phyloP scores from a whole-genome alignment of 2,888 invertebrate species.

The Himalopsyche tibetana region DNA sequence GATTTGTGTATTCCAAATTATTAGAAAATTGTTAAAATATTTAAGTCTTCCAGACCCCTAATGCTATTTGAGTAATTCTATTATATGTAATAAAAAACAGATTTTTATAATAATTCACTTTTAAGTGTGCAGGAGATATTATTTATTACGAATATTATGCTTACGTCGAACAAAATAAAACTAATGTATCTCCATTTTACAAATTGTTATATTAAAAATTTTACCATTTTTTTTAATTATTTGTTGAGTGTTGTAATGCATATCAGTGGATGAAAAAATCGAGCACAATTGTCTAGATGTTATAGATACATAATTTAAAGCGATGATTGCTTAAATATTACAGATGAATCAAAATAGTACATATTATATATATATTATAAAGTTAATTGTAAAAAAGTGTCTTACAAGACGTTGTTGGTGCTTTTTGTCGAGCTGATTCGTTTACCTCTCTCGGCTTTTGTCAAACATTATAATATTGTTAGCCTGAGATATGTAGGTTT shows the following conservation, averaged over 20 bases:
- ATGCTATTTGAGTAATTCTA: too few species aligned
- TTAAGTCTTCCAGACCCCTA: too few species aligned
- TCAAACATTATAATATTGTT: constrained; percentile 4
- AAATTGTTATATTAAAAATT: too few species aligned
- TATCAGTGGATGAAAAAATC: constrained; percentile 10
- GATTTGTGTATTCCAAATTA: too few species aligned
- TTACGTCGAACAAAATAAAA: too few species aligned
- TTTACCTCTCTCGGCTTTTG: constrained; percentile 24
- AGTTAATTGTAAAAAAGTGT: constrained; percentile 24
- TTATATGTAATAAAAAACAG: too few species aligned
- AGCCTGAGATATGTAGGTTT: neutral
- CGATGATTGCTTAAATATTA: constrained; percentile 21
- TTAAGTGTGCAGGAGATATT: too few species aligned
- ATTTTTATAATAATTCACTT: too few species aligned
- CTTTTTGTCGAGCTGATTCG: constrained; percentile 24
- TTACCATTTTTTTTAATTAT: too few species aligned
- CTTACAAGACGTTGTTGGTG: constrained; percentile 2
- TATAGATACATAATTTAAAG: constrained; percentile 23
- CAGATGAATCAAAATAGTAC: constrained; percentile 31
- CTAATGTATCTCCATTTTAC: too few species aligned
- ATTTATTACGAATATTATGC: too few species aligned
- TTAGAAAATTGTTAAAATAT: too few species aligned
- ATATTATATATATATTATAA: constrained; percentile 8
- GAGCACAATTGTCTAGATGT: constrained; percentile 15
- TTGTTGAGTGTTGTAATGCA: neutral